Evolutionary conservation across 2,797 vertebrate species (phyloP).

Genomic region (Sebastes flavidus): DNA sequence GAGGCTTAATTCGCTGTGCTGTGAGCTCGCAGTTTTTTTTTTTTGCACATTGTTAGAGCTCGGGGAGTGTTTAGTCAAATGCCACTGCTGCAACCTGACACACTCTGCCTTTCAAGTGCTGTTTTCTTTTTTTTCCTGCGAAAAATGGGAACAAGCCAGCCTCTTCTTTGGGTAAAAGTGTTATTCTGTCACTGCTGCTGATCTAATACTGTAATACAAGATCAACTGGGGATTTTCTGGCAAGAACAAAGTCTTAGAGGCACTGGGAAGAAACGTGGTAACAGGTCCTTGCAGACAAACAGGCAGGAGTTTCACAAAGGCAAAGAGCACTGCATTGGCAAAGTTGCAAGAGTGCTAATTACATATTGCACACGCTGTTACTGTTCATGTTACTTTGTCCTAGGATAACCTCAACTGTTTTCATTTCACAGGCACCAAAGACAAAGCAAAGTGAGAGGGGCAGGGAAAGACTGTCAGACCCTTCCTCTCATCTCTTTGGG

Average conservation of each 20-base stretch:
- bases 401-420: conserved; percentile 19
- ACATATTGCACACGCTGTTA: conserved; percentile 58
- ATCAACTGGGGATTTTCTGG: conserved; percentile 35
- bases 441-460: conserved; percentile 48
- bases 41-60: conserved; percentile 31
- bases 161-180: conserved; percentile 59
- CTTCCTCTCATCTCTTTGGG: conserved; percentile 51
- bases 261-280: conserved; percentile 57
- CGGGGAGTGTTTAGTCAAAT: conserved; percentile 50
- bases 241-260: conserved; percentile 59
- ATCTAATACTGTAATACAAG: conserved; percentile 41
- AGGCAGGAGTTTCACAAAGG: conserved; percentile 51
- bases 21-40: conserved; percentile 29
- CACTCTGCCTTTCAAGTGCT: conserved; percentile 42
- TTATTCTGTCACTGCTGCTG: conserved; percentile 47
- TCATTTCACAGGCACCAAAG: conserved; percentile 28
- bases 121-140: neutral
- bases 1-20: conserved; percentile 47
- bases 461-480: conserved; percentile 39
- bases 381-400: conserved; percentile 26
- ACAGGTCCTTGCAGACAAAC: conserved; percentile 59
- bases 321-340: conserved; percentile 36
- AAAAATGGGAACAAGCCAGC: conserved; percentile 6
- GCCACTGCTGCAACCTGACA: conserved; percentile 46
- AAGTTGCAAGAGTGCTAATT: conserved; percentile 40